Evolutionary conservation across 2,888 invertebrate species (phyloP).

Genomic region (Conistra vaccinii): DNA sequence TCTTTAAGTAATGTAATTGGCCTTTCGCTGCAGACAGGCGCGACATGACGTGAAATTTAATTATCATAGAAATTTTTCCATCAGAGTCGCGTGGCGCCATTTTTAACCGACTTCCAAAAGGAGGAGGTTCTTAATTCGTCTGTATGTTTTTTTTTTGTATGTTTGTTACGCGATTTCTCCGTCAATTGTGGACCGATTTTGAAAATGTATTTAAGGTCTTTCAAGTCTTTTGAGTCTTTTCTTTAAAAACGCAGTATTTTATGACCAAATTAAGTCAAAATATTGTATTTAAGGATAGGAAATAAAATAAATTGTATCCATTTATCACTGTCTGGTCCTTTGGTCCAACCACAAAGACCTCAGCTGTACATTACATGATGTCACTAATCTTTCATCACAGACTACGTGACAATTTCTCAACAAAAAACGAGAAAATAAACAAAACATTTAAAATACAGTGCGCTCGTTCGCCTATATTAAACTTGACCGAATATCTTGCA

Average conservation of each 20-base stretch:
- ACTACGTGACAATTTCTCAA: slow-evolving; percentile 26
- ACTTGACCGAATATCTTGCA: slow-evolving; percentile 66
- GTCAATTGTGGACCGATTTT: too few relatives aligned
- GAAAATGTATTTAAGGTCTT: too few relatives aligned
- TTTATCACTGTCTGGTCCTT: neutral
- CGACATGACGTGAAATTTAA: too few relatives aligned
- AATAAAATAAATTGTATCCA: neutral
- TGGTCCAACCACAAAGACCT: neutral
- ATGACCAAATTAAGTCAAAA: neutral
- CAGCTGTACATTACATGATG: neutral
- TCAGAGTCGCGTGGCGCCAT: too few relatives aligned
- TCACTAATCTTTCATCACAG: slow-evolving; percentile 12
- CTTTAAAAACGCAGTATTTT: neutral
- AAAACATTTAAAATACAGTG: slow-evolving; percentile 43
- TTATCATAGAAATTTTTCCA: too few relatives aligned
- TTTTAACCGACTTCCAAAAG: too few relatives aligned
- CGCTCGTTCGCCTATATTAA: slow-evolving; percentile 45
- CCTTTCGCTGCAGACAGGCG: too few relatives aligned
- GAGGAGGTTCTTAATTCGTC: too few relatives aligned
- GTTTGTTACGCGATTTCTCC: too few relatives aligned
- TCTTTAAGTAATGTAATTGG: too few relatives aligned
- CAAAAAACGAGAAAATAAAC: slow-evolving; percentile 32
- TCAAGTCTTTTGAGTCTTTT: neutral
- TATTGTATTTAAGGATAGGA: neutral
- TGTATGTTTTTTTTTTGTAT: too few relatives aligned